phyloP scores from a whole-genome alignment of 2,888 invertebrate species.

The Drosophila rubida region DNA sequence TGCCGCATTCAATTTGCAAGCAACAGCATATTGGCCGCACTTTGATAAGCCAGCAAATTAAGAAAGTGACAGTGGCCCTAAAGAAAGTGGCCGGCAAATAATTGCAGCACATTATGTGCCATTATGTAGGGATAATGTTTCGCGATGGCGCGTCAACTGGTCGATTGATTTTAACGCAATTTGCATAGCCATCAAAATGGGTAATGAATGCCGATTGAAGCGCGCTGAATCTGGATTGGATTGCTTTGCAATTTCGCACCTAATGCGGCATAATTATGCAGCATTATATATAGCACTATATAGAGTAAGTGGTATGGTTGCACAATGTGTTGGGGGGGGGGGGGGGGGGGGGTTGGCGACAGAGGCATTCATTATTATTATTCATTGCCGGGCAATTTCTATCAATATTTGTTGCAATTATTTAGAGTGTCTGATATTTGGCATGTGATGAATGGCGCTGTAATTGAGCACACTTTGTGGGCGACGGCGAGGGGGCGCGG shows the following conservation, averaged over 20 bases:
- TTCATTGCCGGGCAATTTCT: conserved; percentile 22
- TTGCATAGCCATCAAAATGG: neutral
- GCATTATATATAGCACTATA: neutral
- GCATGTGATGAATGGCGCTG: conserved; percentile 32
- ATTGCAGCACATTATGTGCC: neutral
- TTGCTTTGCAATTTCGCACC: neutral
- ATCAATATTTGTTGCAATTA: conserved; percentile 23
- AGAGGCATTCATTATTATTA: conserved; percentile 29
- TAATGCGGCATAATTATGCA: conserved; percentile 1
- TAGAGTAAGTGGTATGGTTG: neutral
- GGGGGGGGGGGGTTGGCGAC: no score
- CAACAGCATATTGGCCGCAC: no score
- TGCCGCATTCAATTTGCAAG: no score
- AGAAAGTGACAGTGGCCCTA: no score
- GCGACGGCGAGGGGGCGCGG: no score
- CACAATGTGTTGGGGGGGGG: neutral
- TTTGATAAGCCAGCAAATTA: no score
- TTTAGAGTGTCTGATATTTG: conserved; percentile 16
- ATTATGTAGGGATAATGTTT: neutral
- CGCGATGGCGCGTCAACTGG: neutral
- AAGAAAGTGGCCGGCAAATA: neutral
- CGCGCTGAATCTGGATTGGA: neutral
- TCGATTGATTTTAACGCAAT: neutral
- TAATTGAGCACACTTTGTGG: conserved; percentile 6
- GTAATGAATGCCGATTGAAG: neutral